A percentile compares a stretch with the other conserved stretches of the same genome.
Evolutionary conservation across 2,113 vertebrate species (phyloP).

Genomic region (Protobothrops flavoviridis): DNA sequence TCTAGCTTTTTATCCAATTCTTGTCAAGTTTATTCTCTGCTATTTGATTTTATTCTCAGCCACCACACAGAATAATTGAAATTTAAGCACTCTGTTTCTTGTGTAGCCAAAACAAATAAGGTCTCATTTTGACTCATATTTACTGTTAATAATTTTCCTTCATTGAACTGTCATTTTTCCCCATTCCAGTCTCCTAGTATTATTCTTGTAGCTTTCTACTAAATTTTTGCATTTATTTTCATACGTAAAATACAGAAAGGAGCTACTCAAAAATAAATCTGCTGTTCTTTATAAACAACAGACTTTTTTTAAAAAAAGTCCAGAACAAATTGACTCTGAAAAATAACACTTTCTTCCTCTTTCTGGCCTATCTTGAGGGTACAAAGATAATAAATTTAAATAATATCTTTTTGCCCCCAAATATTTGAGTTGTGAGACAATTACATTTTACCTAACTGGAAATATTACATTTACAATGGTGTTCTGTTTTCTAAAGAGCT

Average conservation of each 20-base stretch:
- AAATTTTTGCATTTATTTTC: neutral
- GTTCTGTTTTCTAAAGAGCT: conserved; percentile 27
- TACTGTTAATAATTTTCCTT: neutral
- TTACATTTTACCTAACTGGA: conserved; percentile 36
- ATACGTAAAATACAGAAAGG: neutral
- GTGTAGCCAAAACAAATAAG: neutral
- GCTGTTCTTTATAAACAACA: neutral
- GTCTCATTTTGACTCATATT: neutral
- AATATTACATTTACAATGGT: conserved; percentile 17
- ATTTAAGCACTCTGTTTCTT: neutral
- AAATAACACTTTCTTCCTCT: conserved; percentile 18
- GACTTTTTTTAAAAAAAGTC: neutral
- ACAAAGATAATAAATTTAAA: conserved; percentile 29
- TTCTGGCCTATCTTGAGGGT: conserved; percentile 31
- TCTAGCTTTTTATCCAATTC: neutral
- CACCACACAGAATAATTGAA: neutral
- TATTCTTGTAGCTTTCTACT: neutral
- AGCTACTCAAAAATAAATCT: neutral
- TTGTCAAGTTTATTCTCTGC: neutral
- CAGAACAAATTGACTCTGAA: conserved; percentile 5
- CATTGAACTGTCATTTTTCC: neutral
- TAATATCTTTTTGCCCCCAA: conserved; percentile 38
- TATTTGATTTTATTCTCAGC: neutral
- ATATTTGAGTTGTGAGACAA: conserved; percentile 30
- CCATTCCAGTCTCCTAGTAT: neutral